phyloP scores from a whole-genome alignment of 2,113 vertebrate genomes.

The Pavo muticus region DNA sequence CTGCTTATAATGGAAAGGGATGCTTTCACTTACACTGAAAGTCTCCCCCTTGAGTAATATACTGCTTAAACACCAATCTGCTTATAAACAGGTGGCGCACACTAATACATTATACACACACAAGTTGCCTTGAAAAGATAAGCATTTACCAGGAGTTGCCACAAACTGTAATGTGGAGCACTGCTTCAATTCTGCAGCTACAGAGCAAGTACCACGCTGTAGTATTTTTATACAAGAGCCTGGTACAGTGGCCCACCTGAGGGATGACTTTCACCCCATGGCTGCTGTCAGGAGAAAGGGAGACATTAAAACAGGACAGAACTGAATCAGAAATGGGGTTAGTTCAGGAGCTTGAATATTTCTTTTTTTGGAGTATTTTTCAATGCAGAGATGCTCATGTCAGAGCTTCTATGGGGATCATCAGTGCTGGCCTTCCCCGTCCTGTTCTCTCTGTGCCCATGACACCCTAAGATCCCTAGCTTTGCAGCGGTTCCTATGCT shows the following conservation, averaged over 20 bases:
- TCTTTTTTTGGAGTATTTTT: background rate
- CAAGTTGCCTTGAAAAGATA: background rate
- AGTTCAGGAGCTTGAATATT: background rate
- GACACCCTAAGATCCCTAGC: background rate
- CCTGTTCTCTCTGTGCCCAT: background rate
- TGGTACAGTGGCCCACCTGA: background rate
- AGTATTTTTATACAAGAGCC: background rate
- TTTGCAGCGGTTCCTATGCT: background rate
- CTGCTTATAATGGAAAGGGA: background rate
- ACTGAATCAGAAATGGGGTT: background rate
- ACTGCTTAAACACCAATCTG: background rate
- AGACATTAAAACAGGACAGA: background rate
- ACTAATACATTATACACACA: background rate
- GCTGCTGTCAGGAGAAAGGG: background rate
- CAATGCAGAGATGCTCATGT: fast-evolving
- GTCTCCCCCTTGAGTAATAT: background rate
- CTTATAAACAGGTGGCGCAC: background rate
- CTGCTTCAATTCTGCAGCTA: background rate
- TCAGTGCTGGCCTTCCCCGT: background rate
- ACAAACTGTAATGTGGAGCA: background rate
- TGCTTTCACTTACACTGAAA: background rate
- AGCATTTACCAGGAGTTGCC: slow-evolving; percentile 2
- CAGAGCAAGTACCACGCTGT: background rate
- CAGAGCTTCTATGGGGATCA: background rate
- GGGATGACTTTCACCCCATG: background rate